phyloP scores from a whole-genome alignment of 2,888 invertebrate genomes.

The Nymphalis c-album region DNA sequence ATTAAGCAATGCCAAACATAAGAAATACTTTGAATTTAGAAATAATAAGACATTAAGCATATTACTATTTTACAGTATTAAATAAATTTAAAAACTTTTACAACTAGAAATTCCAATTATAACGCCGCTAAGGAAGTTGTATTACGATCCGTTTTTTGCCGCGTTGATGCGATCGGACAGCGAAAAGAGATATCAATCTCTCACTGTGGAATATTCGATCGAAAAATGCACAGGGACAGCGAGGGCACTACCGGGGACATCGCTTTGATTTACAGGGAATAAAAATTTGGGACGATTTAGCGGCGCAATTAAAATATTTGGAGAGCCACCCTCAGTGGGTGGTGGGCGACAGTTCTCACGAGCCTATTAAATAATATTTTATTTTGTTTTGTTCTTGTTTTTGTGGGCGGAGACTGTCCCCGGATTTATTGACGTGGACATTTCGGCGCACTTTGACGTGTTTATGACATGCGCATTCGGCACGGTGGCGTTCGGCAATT shows the following conservation, averaged over 20 bases:
- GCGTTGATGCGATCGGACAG: slow-evolving; percentile 22
- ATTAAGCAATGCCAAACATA: too few species aligned
- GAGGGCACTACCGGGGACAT: slow-evolving; percentile 68
- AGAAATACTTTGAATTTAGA: too few species aligned
- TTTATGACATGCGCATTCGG: slow-evolving; percentile 52
- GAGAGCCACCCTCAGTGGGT: slow-evolving; percentile 76
- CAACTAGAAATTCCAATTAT: too few species aligned
- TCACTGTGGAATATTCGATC: slow-evolving; percentile 33
- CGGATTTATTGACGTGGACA: slow-evolving; percentile 56
- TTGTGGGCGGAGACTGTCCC: slow-evolving; percentile 48
- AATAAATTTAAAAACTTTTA: too few species aligned
- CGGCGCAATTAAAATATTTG: slow-evolving; percentile 79
- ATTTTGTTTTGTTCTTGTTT: slow-evolving; percentile 68
- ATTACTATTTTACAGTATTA: too few species aligned
- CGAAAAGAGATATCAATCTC: slow-evolving; percentile 31
- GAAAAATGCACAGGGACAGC: slow-evolving; percentile 31
- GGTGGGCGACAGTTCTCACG: slow-evolving; percentile 80
- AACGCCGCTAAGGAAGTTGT: background rate
- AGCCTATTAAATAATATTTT: slow-evolving; percentile 79
- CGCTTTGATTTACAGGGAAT: slow-evolving; percentile 75
- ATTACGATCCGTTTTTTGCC: slow-evolving; percentile 12
- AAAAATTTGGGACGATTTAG: slow-evolving; percentile 72
- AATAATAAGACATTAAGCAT: too few species aligned
- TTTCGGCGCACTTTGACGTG: slow-evolving; percentile 48
- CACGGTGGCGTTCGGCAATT: slow-evolving; percentile 42